Conservation (phyloP, 2,888 invertebrate species). For the Odontocolon sp. region DNA sequence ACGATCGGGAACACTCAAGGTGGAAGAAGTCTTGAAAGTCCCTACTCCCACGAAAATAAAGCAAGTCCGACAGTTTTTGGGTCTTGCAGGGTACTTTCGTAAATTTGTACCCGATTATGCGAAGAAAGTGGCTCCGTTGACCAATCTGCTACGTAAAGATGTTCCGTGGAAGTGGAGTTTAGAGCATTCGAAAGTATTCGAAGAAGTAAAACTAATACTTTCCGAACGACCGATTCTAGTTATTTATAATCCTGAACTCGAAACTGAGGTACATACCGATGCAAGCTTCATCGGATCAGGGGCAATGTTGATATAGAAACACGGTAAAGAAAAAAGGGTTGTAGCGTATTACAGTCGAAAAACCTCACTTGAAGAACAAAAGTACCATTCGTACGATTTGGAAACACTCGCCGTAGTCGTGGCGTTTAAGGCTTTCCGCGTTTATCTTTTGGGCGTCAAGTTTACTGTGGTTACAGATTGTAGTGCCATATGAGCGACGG, state of each 20-base stretch:
- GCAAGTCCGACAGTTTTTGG: constrained; percentile 68
- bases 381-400: no score
- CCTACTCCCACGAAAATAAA: constrained; percentile 61
- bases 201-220: constrained; percentile 64
- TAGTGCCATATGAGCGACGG: constrained; percentile 66
- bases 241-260: constrained; percentile 64
- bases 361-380: constrained; percentile 34
- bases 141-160: constrained; percentile 65
- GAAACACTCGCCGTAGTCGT: constrained; percentile 48
- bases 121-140: constrained; percentile 64
- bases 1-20: constrained; percentile 60
- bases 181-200: constrained; percentile 68
- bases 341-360: constrained; percentile 54
- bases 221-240: constrained; percentile 66
- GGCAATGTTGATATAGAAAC: constrained; percentile 72
- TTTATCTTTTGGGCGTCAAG: constrained; percentile 55
- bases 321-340: constrained; percentile 36
- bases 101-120: constrained; percentile 68
- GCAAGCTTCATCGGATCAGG: constrained; percentile 70
- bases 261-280: constrained; percentile 74
- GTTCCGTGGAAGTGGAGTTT: constrained; percentile 54
- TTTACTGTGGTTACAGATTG: constrained; percentile 57
- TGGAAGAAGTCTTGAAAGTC: constrained; percentile 57
- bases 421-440: constrained; percentile 45
- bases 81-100: constrained; percentile 69